Evolutionary conservation across 1,140 invertebrate genomes (phyloP).

Genomic region (Trichonephila inaurata): DNA sequence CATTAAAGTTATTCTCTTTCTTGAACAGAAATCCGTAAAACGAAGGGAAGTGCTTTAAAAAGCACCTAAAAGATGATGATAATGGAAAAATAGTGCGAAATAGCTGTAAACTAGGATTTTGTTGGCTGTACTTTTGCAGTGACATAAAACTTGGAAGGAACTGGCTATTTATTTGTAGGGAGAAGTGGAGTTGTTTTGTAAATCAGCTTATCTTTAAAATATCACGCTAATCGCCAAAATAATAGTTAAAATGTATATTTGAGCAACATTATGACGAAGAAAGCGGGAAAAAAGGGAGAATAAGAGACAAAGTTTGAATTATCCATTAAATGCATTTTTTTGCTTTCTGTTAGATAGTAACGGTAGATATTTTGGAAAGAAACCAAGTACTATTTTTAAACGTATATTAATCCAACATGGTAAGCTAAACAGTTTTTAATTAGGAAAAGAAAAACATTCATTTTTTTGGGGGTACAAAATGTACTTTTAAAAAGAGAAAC

Average conservation of each 20-base stretch:
- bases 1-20: conserved; percentile 53
- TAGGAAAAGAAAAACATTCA: too few relatives aligned
- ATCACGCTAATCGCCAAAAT: background rate
- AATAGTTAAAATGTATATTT: background rate
- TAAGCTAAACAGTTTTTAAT: too few relatives aligned
- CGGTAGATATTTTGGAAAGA: too few relatives aligned
- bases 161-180: background rate
- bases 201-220: background rate
- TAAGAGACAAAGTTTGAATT: too few relatives aligned
- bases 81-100: conserved; percentile 29
- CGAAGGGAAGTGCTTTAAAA: conserved; percentile 29
- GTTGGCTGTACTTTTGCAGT: background rate
- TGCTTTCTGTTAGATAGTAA: too few relatives aligned
- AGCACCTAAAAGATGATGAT: conserved; percentile 38
- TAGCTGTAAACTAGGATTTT: conserved; percentile 11
- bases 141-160: background rate
- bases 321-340: too few relatives aligned
- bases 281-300: too few relatives aligned
- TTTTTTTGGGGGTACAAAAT: too few relatives aligned
- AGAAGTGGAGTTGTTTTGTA: background rate
- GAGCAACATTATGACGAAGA: background rate
- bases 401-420: too few relatives aligned
- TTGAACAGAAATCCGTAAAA: conserved; percentile 24
- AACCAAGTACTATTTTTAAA: too few relatives aligned
- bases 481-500: too few relatives aligned